Percentiles rank a stretch among this genome's conserved stretches.
Conservation (phyloP, 92 coral and sea anemone genomes). For the Umimayanthus kanabou region DNA sequence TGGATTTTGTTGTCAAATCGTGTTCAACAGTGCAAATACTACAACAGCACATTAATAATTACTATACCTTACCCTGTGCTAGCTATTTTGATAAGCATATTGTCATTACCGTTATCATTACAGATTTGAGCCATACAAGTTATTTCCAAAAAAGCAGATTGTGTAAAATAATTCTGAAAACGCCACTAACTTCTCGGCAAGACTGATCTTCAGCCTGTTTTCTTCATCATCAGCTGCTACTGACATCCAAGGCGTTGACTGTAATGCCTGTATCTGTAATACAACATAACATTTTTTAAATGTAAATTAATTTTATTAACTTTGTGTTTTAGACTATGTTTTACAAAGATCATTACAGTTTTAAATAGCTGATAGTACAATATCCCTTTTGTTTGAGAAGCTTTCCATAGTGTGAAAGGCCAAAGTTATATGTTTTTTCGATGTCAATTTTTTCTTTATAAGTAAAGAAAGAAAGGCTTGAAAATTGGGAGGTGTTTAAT, state of each 20-base stretch:
- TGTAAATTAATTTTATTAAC: no score
- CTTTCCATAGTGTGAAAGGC: no score
- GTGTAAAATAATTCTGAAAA: neutral
- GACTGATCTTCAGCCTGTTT: constrained; percentile 49
- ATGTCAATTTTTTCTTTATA: no score
- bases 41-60: neutral
- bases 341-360: no score
- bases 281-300: no score
- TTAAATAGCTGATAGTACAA: no score
- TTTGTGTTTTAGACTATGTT: no score
- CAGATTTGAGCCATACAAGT: neutral
- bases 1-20: neutral
- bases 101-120: neutral
- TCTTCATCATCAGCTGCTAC: constrained; percentile 53
- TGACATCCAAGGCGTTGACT: constrained; percentile 87
- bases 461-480: no score
- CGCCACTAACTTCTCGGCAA: constrained; percentile 67
- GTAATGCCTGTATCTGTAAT: constrained; percentile 52
- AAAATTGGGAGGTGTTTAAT: no score
- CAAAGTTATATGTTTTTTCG: no score
- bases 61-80: no score
- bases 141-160: neutral
- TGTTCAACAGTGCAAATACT: neutral
- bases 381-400: no score
- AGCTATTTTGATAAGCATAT: neutral